Evolutionary conservation across 2,797 vertebrate species (phyloP).

Genomic region (Scarus forsteni): DNA sequence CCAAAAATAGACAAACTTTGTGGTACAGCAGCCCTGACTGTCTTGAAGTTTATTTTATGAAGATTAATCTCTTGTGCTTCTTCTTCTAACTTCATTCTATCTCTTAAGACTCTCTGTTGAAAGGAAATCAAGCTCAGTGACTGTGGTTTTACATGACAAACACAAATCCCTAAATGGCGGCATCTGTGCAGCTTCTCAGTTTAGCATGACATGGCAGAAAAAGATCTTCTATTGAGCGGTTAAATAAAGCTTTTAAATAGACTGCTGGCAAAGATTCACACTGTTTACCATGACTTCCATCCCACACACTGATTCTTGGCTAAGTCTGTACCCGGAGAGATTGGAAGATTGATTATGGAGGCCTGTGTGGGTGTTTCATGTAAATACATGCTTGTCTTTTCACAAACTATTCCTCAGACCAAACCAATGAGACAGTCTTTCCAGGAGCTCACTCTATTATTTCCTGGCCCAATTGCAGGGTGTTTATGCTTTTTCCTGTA

Average conservation of each 20-base stretch:
- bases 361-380: slow-evolving; percentile 70
- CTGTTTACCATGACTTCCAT: slow-evolving; percentile 73
- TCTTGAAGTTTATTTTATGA: no score
- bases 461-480: slow-evolving; percentile 65
- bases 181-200: slow-evolving; percentile 53
- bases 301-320: slow-evolving; percentile 73
- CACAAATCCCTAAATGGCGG: slow-evolving; percentile 50
- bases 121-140: slow-evolving; percentile 46
- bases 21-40: no score
- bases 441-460: slow-evolving; percentile 67
- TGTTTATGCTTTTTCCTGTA: slow-evolving; percentile 52
- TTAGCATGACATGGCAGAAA: slow-evolving; percentile 60
- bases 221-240: slow-evolving; percentile 53
- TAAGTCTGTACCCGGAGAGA: slow-evolving; percentile 66
- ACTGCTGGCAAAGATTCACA: slow-evolving; percentile 56
- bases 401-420: slow-evolving; percentile 50
- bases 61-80: not conserved
- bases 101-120: slow-evolving; percentile 25
- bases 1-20: no score
- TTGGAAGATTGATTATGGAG: slow-evolving; percentile 75
- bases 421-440: slow-evolving; percentile 64
- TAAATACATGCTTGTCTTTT: slow-evolving; percentile 71
- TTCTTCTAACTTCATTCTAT: not conserved
- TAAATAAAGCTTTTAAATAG: slow-evolving; percentile 68
- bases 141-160: slow-evolving; percentile 45